Conservation (phyloP, 2,888 invertebrate genomes). For the Dolichopus griseipennis region DNA sequence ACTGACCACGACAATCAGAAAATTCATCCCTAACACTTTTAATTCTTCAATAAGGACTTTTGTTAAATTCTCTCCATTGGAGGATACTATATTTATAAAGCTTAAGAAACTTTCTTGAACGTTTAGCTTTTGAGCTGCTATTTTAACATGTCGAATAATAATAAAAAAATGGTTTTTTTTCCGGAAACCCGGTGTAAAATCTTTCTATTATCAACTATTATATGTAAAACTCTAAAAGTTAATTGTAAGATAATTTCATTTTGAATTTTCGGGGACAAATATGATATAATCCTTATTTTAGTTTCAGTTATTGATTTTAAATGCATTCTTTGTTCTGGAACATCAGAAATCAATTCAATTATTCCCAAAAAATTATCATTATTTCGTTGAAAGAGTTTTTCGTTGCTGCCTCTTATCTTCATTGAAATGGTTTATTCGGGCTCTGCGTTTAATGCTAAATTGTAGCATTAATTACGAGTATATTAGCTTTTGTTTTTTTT, state of each 20-base stretch:
- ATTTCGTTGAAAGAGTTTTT: constrained; percentile 10
- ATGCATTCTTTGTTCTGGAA: neutral
- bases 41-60: constrained; percentile 12
- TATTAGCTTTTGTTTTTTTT: too few relatives aligned
- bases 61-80: constrained; percentile 9
- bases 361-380: constrained; percentile 13
- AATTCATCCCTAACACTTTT: constrained; percentile 12
- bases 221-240: neutral
- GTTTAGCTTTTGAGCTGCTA: neutral
- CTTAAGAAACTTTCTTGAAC: constrained; percentile 9
- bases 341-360: constrained; percentile 12
- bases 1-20: constrained; percentile 10
- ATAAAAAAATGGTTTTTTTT: constrained; percentile 12
- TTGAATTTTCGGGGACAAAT: constrained; percentile 13
- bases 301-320: constrained; percentile 13
- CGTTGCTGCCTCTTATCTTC: constrained; percentile 11
- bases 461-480: too few relatives aligned
- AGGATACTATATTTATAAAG: constrained; percentile 7
- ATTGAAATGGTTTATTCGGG: constrained; percentile 5
- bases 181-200: constrained; percentile 8
- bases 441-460: constrained; percentile 9
- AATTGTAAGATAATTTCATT: constrained; percentile 12
- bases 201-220: constrained; percentile 12
- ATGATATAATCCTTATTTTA: constrained; percentile 12
- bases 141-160: constrained; percentile 12